Percentiles rank a stretch among this genome's conserved stretches.
Conservation (phyloP, 2,113 vertebrate genomes). For the Platichthys stellatus region DNA sequence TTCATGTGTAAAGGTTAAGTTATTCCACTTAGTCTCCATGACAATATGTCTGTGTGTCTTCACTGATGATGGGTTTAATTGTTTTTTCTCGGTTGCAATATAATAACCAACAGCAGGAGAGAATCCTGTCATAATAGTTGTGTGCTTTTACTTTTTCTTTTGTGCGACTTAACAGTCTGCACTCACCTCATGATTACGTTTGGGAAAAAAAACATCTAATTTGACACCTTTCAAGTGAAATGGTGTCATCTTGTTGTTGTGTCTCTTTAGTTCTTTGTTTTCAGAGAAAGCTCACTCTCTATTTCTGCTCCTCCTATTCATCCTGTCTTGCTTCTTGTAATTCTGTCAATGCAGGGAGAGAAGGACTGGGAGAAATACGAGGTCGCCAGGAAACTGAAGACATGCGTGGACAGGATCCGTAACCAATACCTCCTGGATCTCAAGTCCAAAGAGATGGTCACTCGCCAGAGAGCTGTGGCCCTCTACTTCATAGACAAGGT, state of each 20-base stretch:
- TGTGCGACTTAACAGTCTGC: not conserved
- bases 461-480: slow-evolving; percentile 76
- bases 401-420: slow-evolving; percentile 70
- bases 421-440: slow-evolving; percentile 73
- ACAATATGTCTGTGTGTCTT: slow-evolving; percentile 18
- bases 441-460: slow-evolving; percentile 78
- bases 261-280: not conserved
- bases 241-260: not conserved
- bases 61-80: slow-evolving; percentile 42
- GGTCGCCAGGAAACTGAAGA: slow-evolving; percentile 77
- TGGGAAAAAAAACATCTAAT: slow-evolving; percentile 8
- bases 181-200: slow-evolving; percentile 17
- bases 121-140: slow-evolving; percentile 5
- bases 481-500: slow-evolving; percentile 84
- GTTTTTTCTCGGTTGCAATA: not conserved
- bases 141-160: not conserved
- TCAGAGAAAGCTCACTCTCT: not conserved
- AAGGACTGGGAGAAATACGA: slow-evolving; percentile 84
- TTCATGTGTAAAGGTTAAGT: slow-evolving; percentile 59
- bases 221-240: slow-evolving; percentile 8
- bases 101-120: slow-evolving; percentile 1
- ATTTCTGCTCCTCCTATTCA: not conserved
- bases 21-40: slow-evolving; percentile 48
- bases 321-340: not conserved
- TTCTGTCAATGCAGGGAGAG: slow-evolving; percentile 63